These are phyloP conservation scores for Tolmerus cingulatus DNA, from an alignment of 2,888 invertebrate genomes.

Conservation along the genomic window DNA sequence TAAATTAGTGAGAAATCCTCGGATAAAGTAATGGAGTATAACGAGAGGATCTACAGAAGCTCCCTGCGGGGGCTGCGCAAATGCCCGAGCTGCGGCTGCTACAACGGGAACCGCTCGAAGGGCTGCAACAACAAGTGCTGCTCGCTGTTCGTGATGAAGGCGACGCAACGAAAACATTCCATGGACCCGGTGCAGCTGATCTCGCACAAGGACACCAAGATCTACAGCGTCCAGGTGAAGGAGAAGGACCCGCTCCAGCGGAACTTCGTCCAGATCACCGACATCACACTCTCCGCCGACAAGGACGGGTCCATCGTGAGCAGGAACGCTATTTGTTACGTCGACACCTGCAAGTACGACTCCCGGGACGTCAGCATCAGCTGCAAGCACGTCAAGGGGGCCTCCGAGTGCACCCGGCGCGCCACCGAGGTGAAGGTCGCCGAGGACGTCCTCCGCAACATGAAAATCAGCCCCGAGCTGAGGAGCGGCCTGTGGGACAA, in stretches of 20 bases:
- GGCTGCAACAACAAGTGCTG: slow-evolving; percentile 77
- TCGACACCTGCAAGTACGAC: slow-evolving; percentile 56
- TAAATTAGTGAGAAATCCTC: neutral
- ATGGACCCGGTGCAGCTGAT: slow-evolving; percentile 64
- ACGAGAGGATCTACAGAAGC: neutral
- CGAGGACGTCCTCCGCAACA: slow-evolving; percentile 56
- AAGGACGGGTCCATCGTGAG: slow-evolving; percentile 59
- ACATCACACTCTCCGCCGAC: slow-evolving; percentile 59
- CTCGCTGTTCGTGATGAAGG: slow-evolving; percentile 56
- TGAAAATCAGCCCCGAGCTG: slow-evolving; percentile 57
- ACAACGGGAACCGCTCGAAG: slow-evolving; percentile 78
- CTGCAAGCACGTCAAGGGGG: slow-evolving; percentile 58
- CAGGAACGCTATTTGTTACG: slow-evolving; percentile 56
- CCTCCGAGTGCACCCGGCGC: slow-evolving; percentile 49
- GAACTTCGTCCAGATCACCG: slow-evolving; percentile 74
- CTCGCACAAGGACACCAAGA: slow-evolving; percentile 68
- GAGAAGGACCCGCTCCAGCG: slow-evolving; percentile 75
- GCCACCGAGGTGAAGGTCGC: slow-evolving; percentile 56
- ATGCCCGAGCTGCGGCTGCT: slow-evolving; percentile 77
- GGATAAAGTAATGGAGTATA: neutral
- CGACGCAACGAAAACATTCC: slow-evolving; percentile 46
- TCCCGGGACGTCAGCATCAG: slow-evolving; percentile 51
- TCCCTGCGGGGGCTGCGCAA: slow-evolving; percentile 72
- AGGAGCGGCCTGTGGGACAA: slow-evolving; percentile 58
- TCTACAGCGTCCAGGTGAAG: slow-evolving; percentile 74